These are phyloP conservation scores for Nebria salina DNA, from an alignment of 2,888 invertebrate species.

Conservation along the genomic window DNA sequence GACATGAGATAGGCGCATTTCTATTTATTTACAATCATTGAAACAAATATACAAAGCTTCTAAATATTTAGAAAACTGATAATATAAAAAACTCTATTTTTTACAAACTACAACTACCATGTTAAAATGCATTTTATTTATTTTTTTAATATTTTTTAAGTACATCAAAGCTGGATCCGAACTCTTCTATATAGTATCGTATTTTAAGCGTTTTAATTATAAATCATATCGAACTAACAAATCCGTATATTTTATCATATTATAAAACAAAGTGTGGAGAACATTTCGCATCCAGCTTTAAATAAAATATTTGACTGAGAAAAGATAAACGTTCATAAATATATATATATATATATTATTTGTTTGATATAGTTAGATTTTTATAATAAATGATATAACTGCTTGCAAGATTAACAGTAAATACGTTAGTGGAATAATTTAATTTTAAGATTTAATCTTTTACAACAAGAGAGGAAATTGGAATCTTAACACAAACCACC, in stretches of 20 bases:
- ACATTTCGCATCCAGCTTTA: not conserved
- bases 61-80: not conserved
- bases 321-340: slow-evolving; percentile 15
- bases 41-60: slow-evolving; percentile 1
- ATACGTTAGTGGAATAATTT: slow-evolving; percentile 41
- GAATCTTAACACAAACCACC: slow-evolving; percentile 49
- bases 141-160: too few relatives aligned
- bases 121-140: not conserved
- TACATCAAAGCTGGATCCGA: too few relatives aligned
- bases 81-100: not conserved
- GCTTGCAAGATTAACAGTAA: slow-evolving; percentile 38
- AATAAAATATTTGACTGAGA: not conserved
- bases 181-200: too few relatives aligned
- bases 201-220: too few relatives aligned
- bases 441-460: slow-evolving; percentile 31
- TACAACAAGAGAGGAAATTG: slow-evolving; percentile 29
- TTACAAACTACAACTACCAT: slow-evolving; percentile 4
- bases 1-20: not conserved
- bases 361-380: not conserved
- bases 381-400: slow-evolving; percentile 8
- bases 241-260: too few relatives aligned
- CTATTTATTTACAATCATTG: not conserved
- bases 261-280: not conserved
- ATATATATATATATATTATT: not conserved
- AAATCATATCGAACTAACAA: too few relatives aligned